These are phyloP conservation scores for Drosophila suzukii DNA, from an alignment of 1,140 invertebrate species.

Conservation along the genomic window DNA sequence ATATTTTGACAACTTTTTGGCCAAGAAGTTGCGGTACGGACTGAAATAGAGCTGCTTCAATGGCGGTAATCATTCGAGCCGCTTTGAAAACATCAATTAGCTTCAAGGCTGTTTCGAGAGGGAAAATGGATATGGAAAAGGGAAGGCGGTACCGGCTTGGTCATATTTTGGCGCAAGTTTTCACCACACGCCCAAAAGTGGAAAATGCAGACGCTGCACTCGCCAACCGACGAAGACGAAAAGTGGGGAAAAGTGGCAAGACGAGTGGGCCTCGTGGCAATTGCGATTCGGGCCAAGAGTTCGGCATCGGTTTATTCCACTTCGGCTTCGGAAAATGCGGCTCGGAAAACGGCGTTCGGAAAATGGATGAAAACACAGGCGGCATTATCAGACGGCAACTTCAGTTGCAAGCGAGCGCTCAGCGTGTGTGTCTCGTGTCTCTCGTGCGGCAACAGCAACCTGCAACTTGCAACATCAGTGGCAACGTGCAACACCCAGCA, in stretches of 20 bases:
- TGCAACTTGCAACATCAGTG: slow-evolving; percentile 9
- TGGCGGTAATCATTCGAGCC: slow-evolving; percentile 40
- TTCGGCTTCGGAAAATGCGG: slow-evolving; percentile 27
- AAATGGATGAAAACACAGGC: slow-evolving; percentile 24
- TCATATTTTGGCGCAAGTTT: slow-evolving; percentile 73
- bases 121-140: too few relatives aligned
- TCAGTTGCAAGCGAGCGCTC: slow-evolving; percentile 78
- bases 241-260: slow-evolving; percentile 55
- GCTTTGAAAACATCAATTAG: slow-evolving; percentile 17
- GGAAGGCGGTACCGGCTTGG: slow-evolving; percentile 41
- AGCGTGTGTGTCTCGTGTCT: slow-evolving; percentile 69
- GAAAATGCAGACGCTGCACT: slow-evolving; percentile 60
- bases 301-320: neutral
- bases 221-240: slow-evolving; percentile 7
- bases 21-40: slow-evolving; percentile 8
- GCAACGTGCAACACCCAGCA: slow-evolving; percentile 3
- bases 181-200: slow-evolving; percentile 66
- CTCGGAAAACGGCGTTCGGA: slow-evolving; percentile 23
- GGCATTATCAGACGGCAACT: slow-evolving; percentile 76
- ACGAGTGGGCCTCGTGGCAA: slow-evolving; percentile 28
- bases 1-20: neutral
- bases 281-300: slow-evolving; percentile 14
- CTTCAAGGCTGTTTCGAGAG: neutral
- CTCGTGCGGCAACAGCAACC: slow-evolving; percentile 22
- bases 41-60: slow-evolving; percentile 16